phyloP scores from a whole-genome alignment of 2,113 vertebrate genomes.

The Ptychochromis oligacanthus region DNA sequence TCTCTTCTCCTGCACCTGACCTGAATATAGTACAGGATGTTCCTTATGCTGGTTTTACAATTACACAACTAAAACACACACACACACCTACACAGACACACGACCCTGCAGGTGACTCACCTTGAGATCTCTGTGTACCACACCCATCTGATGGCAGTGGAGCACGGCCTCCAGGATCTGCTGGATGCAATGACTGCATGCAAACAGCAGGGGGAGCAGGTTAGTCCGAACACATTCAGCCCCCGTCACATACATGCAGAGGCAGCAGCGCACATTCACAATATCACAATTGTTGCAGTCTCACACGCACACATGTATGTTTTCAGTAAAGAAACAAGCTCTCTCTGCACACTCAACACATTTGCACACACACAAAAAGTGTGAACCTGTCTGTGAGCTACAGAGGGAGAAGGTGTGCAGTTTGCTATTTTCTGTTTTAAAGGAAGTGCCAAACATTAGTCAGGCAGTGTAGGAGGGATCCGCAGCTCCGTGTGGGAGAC shows the following conservation, averaged over 20 bases:
- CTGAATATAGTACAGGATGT: background rate
- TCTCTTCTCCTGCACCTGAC: background rate
- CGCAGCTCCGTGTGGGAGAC: constrained; percentile 31
- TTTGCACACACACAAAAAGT: background rate
- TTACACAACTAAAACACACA: background rate
- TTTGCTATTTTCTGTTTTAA: constrained; percentile 63
- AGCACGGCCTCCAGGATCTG: constrained; percentile 91
- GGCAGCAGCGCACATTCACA: constrained; percentile 34
- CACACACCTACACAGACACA: constrained; percentile 14
- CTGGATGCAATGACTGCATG: constrained; percentile 91
- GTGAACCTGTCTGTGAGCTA: constrained; percentile 65
- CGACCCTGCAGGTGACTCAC: constrained; percentile 77
- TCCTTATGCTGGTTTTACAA: background rate
- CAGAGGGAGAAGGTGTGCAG: constrained; percentile 18
- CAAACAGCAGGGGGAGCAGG: constrained; percentile 80
- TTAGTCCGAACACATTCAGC: constrained; percentile 69
- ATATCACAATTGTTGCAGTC: background rate
- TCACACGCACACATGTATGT: background rate
- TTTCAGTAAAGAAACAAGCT: background rate
- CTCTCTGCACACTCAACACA: background rate
- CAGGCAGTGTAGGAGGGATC: constrained; percentile 65
- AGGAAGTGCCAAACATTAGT: constrained; percentile 61
- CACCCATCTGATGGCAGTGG: constrained; percentile 91
- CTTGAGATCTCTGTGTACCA: constrained; percentile 93
- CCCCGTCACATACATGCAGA: constrained; percentile 61